Evolutionary conservation across 2,113 vertebrate species (phyloP).

Genomic region (Pogona vitticeps): DNA sequence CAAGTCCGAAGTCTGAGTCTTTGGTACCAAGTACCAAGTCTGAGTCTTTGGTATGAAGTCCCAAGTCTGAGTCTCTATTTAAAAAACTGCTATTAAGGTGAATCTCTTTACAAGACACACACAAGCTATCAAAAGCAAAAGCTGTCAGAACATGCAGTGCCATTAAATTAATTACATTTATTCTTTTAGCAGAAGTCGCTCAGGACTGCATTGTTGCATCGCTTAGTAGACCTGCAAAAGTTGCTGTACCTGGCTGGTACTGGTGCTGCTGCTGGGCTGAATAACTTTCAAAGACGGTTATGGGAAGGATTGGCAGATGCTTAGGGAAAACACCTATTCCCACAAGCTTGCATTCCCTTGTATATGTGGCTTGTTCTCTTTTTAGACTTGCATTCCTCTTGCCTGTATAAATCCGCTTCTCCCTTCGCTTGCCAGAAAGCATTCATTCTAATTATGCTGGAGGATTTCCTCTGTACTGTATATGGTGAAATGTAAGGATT

Average conservation of each 20-base stretch:
- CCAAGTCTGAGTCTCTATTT: no score
- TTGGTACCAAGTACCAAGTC: no score
- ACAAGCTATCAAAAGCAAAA: no score
- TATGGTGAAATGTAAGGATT: not conserved
- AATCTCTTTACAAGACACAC: no score
- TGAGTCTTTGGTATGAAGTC: no score
- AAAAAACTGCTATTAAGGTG: not conserved
- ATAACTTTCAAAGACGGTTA: not conserved
- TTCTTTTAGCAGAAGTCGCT: no score
- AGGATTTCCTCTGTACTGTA: not conserved
- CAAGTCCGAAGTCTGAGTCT: no score
- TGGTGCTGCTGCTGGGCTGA: no score
- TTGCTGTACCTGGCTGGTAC: not conserved
- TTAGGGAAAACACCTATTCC: not conserved
- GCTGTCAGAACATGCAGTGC: no score
- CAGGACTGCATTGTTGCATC: no score
- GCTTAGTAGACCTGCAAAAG: not conserved
- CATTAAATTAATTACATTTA: no score
- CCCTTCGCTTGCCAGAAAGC: not conserved
- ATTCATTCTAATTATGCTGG: not conserved
- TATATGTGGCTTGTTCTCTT: not conserved
- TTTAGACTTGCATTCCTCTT: not conserved
- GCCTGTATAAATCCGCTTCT: not conserved
- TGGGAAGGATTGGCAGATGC: no score
- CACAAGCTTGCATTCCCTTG: not conserved